Percentiles rank a stretch among this genome's conserved stretches.
Conservation (phyloP, 2,113 vertebrate genomes). For the Proteles cristata region DNA sequence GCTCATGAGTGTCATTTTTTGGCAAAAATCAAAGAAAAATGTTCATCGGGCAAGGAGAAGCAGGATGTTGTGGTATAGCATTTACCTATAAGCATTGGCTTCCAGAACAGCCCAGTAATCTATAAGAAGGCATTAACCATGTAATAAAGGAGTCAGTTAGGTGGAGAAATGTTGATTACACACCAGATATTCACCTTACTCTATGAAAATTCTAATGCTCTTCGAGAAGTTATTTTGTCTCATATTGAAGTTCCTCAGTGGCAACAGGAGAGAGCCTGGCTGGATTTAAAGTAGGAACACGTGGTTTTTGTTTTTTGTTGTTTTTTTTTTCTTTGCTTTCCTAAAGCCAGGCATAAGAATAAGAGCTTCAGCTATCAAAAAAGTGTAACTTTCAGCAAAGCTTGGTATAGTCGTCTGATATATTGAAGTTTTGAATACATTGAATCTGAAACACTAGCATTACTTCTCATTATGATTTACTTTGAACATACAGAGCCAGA, state of each 20-base stretch:
- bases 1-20: background rate
- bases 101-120: background rate
- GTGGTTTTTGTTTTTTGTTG: too few relatives aligned
- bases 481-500: background rate
- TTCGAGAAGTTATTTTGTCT: background rate
- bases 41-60: background rate
- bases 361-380: background rate
- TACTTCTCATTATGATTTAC: slow-evolving; percentile 38
- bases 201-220: background rate
- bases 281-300: background rate
- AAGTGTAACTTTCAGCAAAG: background rate
- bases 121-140: background rate
- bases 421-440: background rate
- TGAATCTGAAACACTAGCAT: slow-evolving; percentile 1
- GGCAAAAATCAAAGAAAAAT: background rate
- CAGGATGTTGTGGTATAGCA: background rate
- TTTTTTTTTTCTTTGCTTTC: background rate
- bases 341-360: background rate
- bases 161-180: background rate
- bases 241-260: background rate
- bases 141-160: background rate
- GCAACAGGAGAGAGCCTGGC: background rate
- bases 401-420: background rate
- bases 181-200: background rate
- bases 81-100: background rate